phyloP scores from a whole-genome alignment of 2,113 vertebrate species.

The Oreotragus oreotragus region DNA sequence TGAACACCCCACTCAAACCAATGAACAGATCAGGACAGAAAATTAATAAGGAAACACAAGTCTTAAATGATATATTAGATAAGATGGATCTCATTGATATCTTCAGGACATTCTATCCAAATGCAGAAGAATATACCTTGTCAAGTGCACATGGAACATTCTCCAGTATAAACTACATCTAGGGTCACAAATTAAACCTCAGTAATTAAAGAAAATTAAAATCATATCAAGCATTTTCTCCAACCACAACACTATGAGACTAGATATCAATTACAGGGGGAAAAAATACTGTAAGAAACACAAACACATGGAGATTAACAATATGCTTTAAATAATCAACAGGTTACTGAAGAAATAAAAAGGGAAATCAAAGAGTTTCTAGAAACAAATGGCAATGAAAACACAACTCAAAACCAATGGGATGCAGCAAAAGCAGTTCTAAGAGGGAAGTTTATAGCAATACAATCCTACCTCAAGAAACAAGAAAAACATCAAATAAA shows the following conservation, averaged over 20 bases:
- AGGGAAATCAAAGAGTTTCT: neutral
- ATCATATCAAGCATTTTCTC: neutral
- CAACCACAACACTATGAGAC: neutral
- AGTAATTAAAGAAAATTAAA: neutral
- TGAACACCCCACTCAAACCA: neutral
- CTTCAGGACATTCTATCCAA: neutral
- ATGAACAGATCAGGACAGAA: neutral
- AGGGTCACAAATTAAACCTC: neutral
- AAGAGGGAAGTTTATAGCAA: neutral
- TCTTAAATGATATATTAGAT: neutral
- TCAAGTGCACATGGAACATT: neutral
- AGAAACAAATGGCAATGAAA: neutral
- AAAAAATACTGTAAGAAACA: neutral
- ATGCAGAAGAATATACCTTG: neutral
- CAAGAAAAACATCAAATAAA: rapidly evolving
- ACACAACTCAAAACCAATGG: neutral
- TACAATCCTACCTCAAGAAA: neutral
- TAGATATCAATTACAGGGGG: neutral
- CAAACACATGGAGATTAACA: neutral
- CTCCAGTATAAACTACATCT: neutral
- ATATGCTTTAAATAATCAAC: neutral
- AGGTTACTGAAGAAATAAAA: neutral
- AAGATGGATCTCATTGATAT: neutral
- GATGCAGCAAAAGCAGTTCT: neutral
- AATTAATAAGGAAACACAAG: neutral